Evolutionary conservation across 2,888 invertebrate species (phyloP).

Genomic region (Drosophila paramelanica): DNA sequence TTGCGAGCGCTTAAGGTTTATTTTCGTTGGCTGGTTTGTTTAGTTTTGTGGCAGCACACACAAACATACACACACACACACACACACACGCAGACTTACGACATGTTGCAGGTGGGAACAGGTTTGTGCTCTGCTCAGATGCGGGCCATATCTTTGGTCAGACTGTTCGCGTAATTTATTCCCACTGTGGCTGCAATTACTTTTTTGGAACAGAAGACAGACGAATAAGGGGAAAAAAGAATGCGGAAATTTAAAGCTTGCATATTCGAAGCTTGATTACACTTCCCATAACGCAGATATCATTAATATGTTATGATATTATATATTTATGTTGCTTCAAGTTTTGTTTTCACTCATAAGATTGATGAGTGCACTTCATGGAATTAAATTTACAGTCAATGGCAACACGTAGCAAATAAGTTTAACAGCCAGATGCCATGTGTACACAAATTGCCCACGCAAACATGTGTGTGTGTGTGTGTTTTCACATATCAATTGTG

Average conservation of each 20-base stretch:
- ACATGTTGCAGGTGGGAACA: conserved; percentile 79
- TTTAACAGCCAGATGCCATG: conserved; percentile 38
- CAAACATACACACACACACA: conserved; percentile 33
- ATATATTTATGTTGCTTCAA: too few species aligned
- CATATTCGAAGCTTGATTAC: conserved; percentile 26
- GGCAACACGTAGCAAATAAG: conserved; percentile 38
- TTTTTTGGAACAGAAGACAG: conserved; percentile 54
- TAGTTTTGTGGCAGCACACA: conserved; percentile 73
- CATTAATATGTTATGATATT: not conserved
- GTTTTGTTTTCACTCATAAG: not conserved
- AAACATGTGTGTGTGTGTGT: conserved; percentile 47
- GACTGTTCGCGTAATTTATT: conserved; percentile 70
- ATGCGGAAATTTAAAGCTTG: conserved; percentile 14
- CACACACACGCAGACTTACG: conserved; percentile 30
- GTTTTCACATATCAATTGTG: conserved; percentile 48
- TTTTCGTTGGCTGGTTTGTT: conserved; percentile 79
- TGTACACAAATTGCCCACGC: conserved; percentile 34
- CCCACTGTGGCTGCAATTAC: conserved; percentile 78
- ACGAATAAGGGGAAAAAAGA: conserved; percentile 15
- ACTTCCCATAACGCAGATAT: conserved; percentile 3
- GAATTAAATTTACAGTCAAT: conserved; percentile 21
- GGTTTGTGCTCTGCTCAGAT: conserved; percentile 65
- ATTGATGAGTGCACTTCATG: conserved; percentile 22
- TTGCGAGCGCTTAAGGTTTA: conserved; percentile 66
- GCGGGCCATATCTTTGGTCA: conserved; percentile 77